These are phyloP conservation scores for Trissolcus basalis DNA, from an alignment of 1,140 invertebrate species.

Conservation along the genomic window DNA sequence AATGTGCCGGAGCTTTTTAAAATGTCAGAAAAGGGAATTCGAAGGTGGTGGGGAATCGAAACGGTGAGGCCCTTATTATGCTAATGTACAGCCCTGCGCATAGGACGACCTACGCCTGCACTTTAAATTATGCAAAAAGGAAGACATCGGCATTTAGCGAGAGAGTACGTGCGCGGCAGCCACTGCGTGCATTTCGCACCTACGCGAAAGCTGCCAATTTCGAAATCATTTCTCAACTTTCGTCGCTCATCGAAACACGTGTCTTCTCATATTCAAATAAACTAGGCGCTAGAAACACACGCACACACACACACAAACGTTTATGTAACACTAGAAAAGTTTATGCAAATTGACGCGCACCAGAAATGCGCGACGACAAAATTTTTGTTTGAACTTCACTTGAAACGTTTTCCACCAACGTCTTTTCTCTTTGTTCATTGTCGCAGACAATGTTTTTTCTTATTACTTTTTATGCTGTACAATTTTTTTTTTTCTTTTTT, in stretches of 20 bases:
- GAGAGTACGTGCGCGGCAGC: constrained; percentile 59
- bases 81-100: constrained; percentile 43
- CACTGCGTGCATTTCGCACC: constrained; percentile 53
- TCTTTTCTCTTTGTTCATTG: not conserved
- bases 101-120: constrained; percentile 65
- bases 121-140: constrained; percentile 71
- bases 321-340: not conserved
- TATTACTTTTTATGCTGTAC: too few relatives aligned
- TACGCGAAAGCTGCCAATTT: constrained; percentile 62
- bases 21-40: not conserved
- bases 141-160: constrained; percentile 66
- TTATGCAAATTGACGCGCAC: not conserved
- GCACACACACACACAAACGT: constrained; percentile 7
- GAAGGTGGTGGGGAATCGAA: not conserved
- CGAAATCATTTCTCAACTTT: constrained; percentile 56
- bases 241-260: constrained; percentile 6
- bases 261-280: constrained; percentile 14
- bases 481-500: too few relatives aligned
- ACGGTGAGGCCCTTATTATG: constrained; percentile 38
- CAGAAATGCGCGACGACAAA: too few relatives aligned
- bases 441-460: too few relatives aligned
- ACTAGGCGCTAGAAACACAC: constrained; percentile 8
- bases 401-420: not conserved
- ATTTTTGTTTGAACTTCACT: too few relatives aligned
- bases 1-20: constrained; percentile 5